A percentile compares a stretch with the other conserved stretches of the same genome.
phyloP scores from a whole-genome alignment of 2,113 vertebrate species.

The Crotalus viridis region DNA sequence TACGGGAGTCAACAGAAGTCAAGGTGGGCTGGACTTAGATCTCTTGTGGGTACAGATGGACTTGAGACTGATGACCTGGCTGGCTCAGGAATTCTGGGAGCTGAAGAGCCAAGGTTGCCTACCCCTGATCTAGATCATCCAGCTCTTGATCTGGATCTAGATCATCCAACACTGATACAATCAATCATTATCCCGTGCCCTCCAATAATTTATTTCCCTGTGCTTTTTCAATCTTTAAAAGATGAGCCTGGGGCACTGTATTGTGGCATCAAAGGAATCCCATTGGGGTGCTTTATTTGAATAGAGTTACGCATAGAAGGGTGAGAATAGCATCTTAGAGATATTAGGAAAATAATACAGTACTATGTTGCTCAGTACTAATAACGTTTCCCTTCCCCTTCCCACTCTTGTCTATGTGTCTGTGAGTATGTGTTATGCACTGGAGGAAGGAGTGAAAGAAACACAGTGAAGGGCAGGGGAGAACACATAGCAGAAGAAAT shows the following conservation, averaged over 20 bases:
- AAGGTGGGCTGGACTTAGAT: too few relatives aligned
- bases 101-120: too few relatives aligned
- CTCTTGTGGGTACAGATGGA: too few relatives aligned
- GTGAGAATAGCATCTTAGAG: not conserved
- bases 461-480: constrained; percentile 9
- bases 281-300: not conserved
- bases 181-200: not conserved
- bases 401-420: not conserved
- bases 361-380: not conserved
- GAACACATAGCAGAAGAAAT: constrained; percentile 1
- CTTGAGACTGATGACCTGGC: too few relatives aligned
- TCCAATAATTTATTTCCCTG: not conserved
- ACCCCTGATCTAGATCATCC: not conserved
- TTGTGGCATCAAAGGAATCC: not conserved
- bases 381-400: not conserved
- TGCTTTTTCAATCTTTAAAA: not conserved
- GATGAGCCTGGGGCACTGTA: not conserved
- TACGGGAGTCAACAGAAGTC: too few relatives aligned
- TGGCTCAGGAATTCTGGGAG: too few relatives aligned
- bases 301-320: not conserved
- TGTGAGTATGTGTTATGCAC: not conserved
- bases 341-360: not conserved
- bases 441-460: not conserved
- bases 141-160: not conserved
- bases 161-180: not conserved